Evolutionary conservation across 2,888 invertebrate species (phyloP).

Genomic region (Malacosoma neustria): DNA sequence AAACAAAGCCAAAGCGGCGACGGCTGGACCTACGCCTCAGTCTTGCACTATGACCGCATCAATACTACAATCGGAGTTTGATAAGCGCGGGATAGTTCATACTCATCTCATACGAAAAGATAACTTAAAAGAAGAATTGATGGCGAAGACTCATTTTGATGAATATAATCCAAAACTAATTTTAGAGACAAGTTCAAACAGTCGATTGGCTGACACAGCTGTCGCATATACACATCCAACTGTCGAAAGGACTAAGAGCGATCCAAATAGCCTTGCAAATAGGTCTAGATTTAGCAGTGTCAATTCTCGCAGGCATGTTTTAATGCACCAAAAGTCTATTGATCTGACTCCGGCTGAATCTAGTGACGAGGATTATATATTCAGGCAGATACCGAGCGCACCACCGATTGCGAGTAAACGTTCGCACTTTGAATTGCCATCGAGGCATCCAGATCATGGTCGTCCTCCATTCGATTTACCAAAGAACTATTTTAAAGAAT

Average conservation of each 20-base stretch:
- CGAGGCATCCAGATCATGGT: constrained; percentile 71
- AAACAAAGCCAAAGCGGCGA: constrained; percentile 56
- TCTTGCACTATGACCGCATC: constrained; percentile 56
- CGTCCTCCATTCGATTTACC: constrained; percentile 82
- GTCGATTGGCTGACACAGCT: constrained; percentile 64
- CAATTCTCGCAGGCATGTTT: constrained; percentile 82
- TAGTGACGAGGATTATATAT: constrained; percentile 87
- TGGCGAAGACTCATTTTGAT: constrained; percentile 79
- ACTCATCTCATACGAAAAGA: constrained; percentile 68
- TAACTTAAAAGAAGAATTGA: constrained; percentile 76
- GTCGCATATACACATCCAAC: constrained; percentile 79
- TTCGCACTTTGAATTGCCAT: constrained; percentile 80
- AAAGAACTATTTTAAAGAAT: constrained; percentile 82
- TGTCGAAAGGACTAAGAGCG: constrained; percentile 89
- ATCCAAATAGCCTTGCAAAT: constrained; percentile 86
- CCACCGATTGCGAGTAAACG: constrained; percentile 82
- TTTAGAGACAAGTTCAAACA: constrained; percentile 69
- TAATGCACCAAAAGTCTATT: constrained; percentile 91
- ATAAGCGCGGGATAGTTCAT: constrained; percentile 64
- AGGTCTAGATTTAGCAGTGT: constrained; percentile 83
- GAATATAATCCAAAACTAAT: constrained; percentile 82
- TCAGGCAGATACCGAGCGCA: constrained; percentile 83
- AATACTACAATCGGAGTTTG: constrained; percentile 77
- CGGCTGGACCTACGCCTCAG: constrained; percentile 24
- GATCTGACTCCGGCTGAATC: constrained; percentile 90